Evolutionary conservation across 2,888 invertebrate genomes (phyloP), one percentile per base, ranked within the genome.

Genomic region (Phaonia tiefii): DNA sequence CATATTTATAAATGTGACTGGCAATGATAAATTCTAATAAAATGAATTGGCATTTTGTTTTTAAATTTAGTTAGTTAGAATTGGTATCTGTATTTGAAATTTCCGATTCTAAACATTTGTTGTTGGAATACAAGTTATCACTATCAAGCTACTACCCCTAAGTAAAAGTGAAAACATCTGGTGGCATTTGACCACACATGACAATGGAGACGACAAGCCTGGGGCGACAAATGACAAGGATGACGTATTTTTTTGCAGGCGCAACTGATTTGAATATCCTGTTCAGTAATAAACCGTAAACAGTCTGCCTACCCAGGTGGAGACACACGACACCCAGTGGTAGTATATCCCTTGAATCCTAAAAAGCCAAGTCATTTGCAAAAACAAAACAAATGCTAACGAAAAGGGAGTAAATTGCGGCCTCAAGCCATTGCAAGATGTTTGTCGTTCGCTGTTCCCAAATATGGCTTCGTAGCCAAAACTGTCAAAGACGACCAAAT

Each of bases 201-300:
- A 5, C 31, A 31, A 31, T 5, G 31, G 31, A 31, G 31, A 31
- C 46, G 58, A 66, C 73, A 42, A n/a, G n/a, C n/a, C n/a, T n/a
- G n/a, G n/a, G 69, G 65, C 65, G 39, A 25, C 51, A 51, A 22
- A n/a, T n/a, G 25, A 39, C 60, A 39, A 39, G 37, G 42, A 22
- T 37, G 22, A 26, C 31, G n/a, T 5, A n/a, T n/a, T 51, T 15
- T 66, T 54, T 31, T 5, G 58, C 31, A 71, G 71, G 74, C 77
- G 71, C 77, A 77, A 49, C 77, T 67, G 71, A 77, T 80, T 80
- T 63, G 54, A 54, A 66, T 66, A 56, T 65, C 63, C 63, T 63
- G 63, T 63, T 20, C 63, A 37, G 22, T 63, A 63, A 63, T 42
- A 63, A 42, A 31, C 39, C 63, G 63, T 63, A 63, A 63, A 63